Base-by-base conservation (phyloP, 2,113 vertebrate genomes). In the Macrotus californicus region DNA sequence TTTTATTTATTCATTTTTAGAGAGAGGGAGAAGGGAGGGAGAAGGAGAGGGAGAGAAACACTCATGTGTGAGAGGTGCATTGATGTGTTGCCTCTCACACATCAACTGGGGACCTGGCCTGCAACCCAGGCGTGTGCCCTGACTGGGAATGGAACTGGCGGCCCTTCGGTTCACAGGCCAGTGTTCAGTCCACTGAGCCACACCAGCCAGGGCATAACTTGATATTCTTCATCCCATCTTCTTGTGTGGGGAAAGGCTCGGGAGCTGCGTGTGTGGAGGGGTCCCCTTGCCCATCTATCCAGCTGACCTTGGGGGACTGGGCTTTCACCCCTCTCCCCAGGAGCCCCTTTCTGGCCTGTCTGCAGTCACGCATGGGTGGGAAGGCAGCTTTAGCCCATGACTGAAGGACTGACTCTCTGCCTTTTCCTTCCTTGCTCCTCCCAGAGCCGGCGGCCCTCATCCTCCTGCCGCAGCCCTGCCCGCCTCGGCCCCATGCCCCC, bases 401-500 rank as follows among this genome's bases (percentile, higher is more conserved):
- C 72, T 8, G 4, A 50, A 5, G 36, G 18, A 24, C 93, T 96
- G 48, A 96, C 85, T 18, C 34, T n/a, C 6, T 4, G 4, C 48
- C 46, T 52, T 50, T 80, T 26, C 34, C 34, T 29, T 9, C 31
- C 36, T 92, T 69, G 54, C 56, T 73, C 46, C 61, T 19, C 83
- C 9, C 92, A 97, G 96, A 91, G 91, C 94, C 29, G 0, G 77
- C 79, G 66, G 69, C 56, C 56, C 34, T 43, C 81, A 6, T n/a
- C 82, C 88, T 75, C 67, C 10, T 4, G 36, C 52, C 7, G 4
- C 48, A 84, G 95, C 59, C 95, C 91, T 64, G 56, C 94, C 93
- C 16, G 10, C 7, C 96, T 72, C 11, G 75, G 95, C 94, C 95
- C 72, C 95, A 96, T 97, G 97, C 96, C 96, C 96, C 96, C 96